phyloP scores from a whole-genome alignment of 2,113 vertebrate species.

The Entomyzon cyanotis region DNA sequence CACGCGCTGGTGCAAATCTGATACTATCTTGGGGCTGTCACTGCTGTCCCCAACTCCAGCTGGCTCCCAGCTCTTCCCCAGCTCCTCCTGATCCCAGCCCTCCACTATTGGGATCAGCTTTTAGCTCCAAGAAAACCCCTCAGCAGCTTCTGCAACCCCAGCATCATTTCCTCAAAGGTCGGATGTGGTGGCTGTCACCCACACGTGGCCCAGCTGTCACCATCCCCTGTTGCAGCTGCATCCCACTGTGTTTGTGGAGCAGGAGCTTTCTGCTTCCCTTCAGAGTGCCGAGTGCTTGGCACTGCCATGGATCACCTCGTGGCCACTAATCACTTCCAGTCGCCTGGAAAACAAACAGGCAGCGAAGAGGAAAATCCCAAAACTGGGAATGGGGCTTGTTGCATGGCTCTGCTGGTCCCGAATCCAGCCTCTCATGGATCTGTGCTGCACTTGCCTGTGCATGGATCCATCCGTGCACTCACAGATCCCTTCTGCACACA shows the following conservation, averaged over 20 bases:
- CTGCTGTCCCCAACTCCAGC: neutral
- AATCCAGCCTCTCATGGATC: fast-evolving
- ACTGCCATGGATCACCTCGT: neutral
- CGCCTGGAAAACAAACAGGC: neutral
- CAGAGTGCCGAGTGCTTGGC: neutral
- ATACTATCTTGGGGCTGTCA: fast-evolving
- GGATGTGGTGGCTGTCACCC: constrained; percentile 4
- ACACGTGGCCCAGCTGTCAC: neutral
- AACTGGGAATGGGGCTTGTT: neutral
- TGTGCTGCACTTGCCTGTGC: neutral
- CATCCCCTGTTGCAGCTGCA: neutral
- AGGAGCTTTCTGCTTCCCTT: neutral
- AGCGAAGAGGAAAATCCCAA: neutral
- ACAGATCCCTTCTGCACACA: neutral
- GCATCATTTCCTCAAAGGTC: neutral
- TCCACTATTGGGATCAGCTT: neutral
- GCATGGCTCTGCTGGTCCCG: neutral
- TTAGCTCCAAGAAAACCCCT: neutral
- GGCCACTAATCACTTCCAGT: neutral
- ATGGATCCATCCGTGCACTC: fast-evolving
- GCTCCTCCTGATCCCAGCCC: fast-evolving
- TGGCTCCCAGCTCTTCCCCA: neutral
- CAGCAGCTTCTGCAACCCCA: neutral
- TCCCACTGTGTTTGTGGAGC: fast-evolving
- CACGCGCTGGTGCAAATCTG: fast-evolving